Percentiles rank a stretch among this genome's conserved stretches.
These are phyloP conservation scores for Macrophya annulata DNA, from an alignment of 2,888 invertebrate genomes.

Conservation along the genomic window DNA sequence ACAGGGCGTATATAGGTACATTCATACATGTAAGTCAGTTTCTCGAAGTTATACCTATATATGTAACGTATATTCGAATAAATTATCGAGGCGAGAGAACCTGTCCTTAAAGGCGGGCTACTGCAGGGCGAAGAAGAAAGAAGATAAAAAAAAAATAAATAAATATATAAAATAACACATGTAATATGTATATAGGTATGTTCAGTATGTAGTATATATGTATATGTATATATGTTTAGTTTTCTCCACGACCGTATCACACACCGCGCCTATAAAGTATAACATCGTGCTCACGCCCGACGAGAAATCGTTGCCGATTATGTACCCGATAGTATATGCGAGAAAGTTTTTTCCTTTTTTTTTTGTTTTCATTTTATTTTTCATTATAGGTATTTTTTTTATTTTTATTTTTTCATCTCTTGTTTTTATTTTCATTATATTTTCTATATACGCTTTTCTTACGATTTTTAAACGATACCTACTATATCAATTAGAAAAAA, in stretches of 20 bases:
- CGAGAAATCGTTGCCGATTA: conserved; percentile 41
- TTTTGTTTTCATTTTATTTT: neutral
- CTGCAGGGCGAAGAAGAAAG: neutral
- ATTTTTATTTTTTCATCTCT: neutral
- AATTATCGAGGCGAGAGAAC: conserved; percentile 51
- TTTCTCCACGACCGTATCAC: conserved; percentile 40
- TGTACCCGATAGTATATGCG: conserved; percentile 30
- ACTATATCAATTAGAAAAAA: no score
- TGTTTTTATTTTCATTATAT: neutral
- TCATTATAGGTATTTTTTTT: no score
- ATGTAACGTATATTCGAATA: conserved; percentile 46
- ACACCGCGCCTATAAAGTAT: conserved; percentile 38
- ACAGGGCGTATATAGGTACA: conserved; percentile 35
- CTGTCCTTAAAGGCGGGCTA: conserved; percentile 50
- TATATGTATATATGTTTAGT: conserved; percentile 12
- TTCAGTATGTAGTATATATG: no score
- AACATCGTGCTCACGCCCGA: conserved; percentile 34
- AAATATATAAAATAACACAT: neutral
- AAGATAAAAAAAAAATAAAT: neutral
- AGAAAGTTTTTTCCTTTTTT: conserved; percentile 39
- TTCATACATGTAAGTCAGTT: neutral
- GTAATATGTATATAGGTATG: neutral
- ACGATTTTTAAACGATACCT: neutral
- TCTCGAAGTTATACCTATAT: conserved; percentile 46
- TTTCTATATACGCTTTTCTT: neutral